These are phyloP conservation scores for Ophraella communa DNA, from an alignment of 2,888 invertebrate species.

Conservation along the genomic window DNA sequence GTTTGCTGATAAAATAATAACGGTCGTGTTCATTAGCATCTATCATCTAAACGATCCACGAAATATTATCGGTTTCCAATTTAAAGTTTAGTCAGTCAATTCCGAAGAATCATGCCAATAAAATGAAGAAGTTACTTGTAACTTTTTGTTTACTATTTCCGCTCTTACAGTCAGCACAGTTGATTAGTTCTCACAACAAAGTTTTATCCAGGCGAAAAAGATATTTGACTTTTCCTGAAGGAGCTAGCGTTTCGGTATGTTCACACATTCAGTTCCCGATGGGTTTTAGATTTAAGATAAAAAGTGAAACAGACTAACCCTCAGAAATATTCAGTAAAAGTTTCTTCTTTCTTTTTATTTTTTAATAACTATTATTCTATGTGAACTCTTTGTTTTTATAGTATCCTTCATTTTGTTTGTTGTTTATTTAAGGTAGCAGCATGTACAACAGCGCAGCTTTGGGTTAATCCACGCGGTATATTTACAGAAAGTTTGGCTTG, in stretches of 20 bases:
- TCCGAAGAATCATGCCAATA: neutral
- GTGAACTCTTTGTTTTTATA: neutral
- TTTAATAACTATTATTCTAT: neutral
- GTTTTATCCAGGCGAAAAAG: constrained; percentile 66
- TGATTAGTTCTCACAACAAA: constrained; percentile 41
- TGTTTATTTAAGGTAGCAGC: constrained; percentile 62
- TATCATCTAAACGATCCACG: neutral
- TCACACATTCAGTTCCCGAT: neutral
- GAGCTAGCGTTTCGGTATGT: constrained; percentile 68
- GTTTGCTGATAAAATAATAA: neutral
- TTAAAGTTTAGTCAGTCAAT: constrained; percentile 10
- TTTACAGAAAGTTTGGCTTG: constrained; percentile 75
- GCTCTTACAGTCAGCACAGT: constrained; percentile 18
- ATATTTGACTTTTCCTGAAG: constrained; percentile 75
- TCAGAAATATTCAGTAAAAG: neutral
- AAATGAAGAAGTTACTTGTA: constrained; percentile 18
- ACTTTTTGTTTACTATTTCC: constrained; percentile 20
- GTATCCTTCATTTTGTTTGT: neutral
- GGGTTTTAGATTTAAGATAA: neutral
- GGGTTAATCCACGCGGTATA: constrained; percentile 61
- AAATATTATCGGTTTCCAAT: neutral
- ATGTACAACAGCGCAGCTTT: constrained; percentile 65
- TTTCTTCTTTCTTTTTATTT: no score
- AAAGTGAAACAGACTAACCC: neutral
- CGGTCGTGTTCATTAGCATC: neutral